These are phyloP conservation scores for Hepsetus odoe DNA, from an alignment of 2,113 vertebrate genomes.

Conservation along the genomic window DNA sequence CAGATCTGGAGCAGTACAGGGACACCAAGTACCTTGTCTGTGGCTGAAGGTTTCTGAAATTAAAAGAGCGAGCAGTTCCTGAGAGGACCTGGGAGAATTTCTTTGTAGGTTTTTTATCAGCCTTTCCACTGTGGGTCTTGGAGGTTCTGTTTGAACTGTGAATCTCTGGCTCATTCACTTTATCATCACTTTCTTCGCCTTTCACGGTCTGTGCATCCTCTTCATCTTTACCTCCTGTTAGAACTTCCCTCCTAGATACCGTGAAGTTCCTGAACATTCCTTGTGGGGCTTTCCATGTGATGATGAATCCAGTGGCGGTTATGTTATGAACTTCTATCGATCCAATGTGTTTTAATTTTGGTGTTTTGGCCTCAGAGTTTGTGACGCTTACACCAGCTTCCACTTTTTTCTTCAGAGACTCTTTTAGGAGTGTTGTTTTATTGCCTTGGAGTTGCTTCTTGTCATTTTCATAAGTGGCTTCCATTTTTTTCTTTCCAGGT, in stretches of 20 bases:
- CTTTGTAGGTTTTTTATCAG: conserved; percentile 54
- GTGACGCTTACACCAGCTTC: conserved; percentile 59
- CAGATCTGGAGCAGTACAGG: conserved; percentile 60
- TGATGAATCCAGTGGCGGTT: conserved; percentile 69
- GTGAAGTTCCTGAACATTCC: conserved; percentile 81
- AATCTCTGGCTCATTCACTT: conserved; percentile 53
- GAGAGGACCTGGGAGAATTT: conserved; percentile 70
- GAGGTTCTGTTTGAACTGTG: conserved; percentile 52
- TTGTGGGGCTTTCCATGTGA: conserved; percentile 77
- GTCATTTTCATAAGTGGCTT: conserved; percentile 36
- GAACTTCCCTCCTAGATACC: conserved; percentile 68
- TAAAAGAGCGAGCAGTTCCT: conserved; percentile 62
- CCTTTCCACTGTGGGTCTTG: conserved; percentile 58
- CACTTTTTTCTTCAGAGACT: conserved; percentile 16
- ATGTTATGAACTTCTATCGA: conserved; percentile 67
- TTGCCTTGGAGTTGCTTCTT: conserved; percentile 16
- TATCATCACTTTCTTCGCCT: conserved; percentile 20
- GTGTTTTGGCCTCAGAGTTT: conserved; percentile 36
- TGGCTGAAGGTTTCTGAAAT: conserved; percentile 64
- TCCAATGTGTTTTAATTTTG: conserved; percentile 58
- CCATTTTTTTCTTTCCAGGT: no score
- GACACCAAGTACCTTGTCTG: conserved; percentile 63
- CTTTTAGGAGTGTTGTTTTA: not conserved
- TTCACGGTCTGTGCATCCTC: conserved; percentile 59
- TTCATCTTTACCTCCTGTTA: conserved; percentile 50